Conservation (phyloP, 1,140 invertebrate genomes). For the Ceratosolen solmsi region DNA sequence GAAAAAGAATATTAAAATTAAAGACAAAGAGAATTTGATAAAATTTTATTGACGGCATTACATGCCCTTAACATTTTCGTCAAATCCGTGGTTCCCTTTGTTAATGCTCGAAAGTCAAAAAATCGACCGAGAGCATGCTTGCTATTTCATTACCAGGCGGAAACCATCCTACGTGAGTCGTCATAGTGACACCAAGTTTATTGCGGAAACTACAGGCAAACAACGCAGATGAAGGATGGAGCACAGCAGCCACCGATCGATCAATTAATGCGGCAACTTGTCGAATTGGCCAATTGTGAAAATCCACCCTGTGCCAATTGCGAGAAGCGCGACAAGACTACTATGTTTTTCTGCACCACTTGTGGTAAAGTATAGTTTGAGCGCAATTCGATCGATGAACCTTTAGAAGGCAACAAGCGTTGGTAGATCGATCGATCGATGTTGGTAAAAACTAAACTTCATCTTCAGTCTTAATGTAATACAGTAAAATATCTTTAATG, state of each 20-base stretch:
- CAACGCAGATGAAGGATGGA: constrained; percentile 77
- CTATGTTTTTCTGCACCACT: constrained; percentile 82
- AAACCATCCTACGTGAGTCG: not conserved
- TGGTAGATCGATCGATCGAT: not conserved
- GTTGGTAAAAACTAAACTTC: not conserved
- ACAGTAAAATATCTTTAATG: not conserved
- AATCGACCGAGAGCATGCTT: no score
- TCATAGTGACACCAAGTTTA: not conserved
- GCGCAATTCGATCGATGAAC: not conserved
- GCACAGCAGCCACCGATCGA: constrained; percentile 77
- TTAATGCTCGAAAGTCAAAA: no score
- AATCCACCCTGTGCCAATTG: constrained; percentile 82
- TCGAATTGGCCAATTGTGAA: constrained; percentile 79
- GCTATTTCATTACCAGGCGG: not conserved
- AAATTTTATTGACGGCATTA: no score
- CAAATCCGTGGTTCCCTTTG: no score
- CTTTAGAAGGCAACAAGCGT: not conserved
- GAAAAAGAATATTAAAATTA: no score
- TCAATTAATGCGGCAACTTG: constrained; percentile 77
- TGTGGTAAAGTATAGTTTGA: constrained; percentile 74
- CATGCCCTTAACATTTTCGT: no score
- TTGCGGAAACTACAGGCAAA: constrained; percentile 69
- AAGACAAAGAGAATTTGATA: no score
- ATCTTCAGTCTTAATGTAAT: not conserved
- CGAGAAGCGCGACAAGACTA: constrained; percentile 78